Conservation (phyloP, 2,797 vertebrate species). For the Enteromius afrohamiltoni region DNA sequence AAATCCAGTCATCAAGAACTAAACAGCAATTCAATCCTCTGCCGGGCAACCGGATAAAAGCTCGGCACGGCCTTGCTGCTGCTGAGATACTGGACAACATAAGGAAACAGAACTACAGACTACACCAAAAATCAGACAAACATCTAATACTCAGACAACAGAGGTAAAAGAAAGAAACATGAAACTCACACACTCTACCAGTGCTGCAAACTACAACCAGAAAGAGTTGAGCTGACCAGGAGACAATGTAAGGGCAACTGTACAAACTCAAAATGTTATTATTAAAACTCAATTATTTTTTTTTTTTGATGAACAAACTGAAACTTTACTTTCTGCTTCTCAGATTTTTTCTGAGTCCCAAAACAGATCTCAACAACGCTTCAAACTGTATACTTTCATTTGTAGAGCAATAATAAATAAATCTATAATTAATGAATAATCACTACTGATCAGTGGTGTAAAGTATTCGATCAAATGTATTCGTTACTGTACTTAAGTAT, state of each 20-base stretch:
- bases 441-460: background rate
- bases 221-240: background rate
- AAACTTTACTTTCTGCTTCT: background rate
- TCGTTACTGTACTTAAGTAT: too few relatives aligned
- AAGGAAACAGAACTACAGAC: background rate
- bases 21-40: slow-evolving; percentile 53
- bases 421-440: background rate
- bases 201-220: background rate
- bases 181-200: slow-evolving; percentile 4
- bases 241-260: background rate
- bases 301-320: background rate
- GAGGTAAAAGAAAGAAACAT: background rate
- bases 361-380: background rate
- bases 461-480: too few relatives aligned
- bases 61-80: background rate
- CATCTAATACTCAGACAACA: background rate
- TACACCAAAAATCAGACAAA: background rate
- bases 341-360: background rate
- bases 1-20: slow-evolving; percentile 57
- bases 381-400: background rate
- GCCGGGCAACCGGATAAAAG: slow-evolving; percentile 14
- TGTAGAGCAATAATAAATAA: background rate
- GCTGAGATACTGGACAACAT: background rate
- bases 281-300: background rate
- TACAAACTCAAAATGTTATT: too few relatives aligned